A percentile compares a stretch with the other conserved stretches of the same genome.
phyloP scores from a whole-genome alignment of 1,140 invertebrate genomes.

The Drosophila dunni region DNA sequence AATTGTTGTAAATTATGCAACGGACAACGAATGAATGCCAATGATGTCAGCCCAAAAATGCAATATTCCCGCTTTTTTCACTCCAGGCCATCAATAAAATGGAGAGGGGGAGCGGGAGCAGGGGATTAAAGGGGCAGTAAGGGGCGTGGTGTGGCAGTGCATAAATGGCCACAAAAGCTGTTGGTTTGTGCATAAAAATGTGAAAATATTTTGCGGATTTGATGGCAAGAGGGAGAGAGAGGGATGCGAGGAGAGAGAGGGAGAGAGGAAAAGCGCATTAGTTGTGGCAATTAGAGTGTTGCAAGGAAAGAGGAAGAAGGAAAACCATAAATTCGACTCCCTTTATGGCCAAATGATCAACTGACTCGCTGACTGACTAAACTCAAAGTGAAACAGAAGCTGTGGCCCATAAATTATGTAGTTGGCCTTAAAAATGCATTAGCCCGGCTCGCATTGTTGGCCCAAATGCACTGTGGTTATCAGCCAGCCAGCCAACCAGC shows the following conservation, averaged over 20 bases:
- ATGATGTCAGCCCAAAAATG: constrained; percentile 42
- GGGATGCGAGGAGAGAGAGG: no score
- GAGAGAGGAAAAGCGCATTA: constrained; percentile 29
- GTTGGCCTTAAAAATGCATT: constrained; percentile 74
- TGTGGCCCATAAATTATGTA: constrained; percentile 68
- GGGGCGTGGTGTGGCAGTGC: not conserved
- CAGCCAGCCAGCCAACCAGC: constrained; percentile 32
- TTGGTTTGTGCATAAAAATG: constrained; percentile 17
- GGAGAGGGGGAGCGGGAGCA: constrained; percentile 18
- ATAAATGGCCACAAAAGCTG: constrained; percentile 35
- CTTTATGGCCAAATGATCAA: not conserved
- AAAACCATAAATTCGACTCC: not conserved
- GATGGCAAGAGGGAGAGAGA: constrained; percentile 2
- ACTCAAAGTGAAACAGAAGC: constrained; percentile 25
- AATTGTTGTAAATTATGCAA: constrained; percentile 78
- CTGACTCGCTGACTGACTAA: constrained; percentile 35
- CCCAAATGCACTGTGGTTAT: constrained; percentile 59
- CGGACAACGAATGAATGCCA: constrained; percentile 65
- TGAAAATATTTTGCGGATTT: constrained; percentile 53
- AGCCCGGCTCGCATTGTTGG: constrained; percentile 41
- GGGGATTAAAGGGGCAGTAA: not conserved
- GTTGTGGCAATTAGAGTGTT: constrained; percentile 67
- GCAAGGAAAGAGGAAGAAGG: not conserved
- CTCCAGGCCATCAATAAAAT: constrained; percentile 65
- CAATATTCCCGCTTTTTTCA: constrained; percentile 16